Conservation (phyloP, 2,113 vertebrate species). For the Dermatemys mawii region DNA sequence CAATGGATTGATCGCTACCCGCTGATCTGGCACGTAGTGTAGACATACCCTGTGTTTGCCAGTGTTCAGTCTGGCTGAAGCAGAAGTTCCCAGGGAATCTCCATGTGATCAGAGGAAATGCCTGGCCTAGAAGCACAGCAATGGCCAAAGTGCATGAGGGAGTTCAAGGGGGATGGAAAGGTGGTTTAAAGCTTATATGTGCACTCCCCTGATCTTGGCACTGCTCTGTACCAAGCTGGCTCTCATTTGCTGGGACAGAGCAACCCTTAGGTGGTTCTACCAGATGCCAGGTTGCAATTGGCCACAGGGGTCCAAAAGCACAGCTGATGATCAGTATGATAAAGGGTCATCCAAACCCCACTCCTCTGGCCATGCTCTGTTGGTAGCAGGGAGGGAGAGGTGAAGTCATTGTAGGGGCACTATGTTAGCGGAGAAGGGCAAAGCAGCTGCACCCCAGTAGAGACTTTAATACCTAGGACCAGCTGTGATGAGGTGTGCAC, state of each 20-base stretch:
- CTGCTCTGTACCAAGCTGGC: neutral
- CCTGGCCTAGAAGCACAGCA: neutral
- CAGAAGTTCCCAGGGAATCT: neutral
- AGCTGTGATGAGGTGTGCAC: neutral
- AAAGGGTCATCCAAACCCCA: neutral
- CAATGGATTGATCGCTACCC: too few species aligned
- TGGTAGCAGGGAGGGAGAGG: neutral
- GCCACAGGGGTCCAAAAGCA: neutral
- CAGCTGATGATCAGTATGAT: neutral
- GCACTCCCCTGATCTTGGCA: neutral
- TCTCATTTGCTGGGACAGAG: neutral
- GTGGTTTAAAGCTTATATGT: fast-evolving
- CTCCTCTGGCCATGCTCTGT: neutral
- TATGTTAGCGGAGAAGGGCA: neutral
- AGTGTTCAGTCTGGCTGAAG: neutral
- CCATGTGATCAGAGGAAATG: fast-evolving
- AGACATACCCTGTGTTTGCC: too few species aligned
- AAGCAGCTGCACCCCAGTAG: neutral
- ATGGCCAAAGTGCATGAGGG: neutral
- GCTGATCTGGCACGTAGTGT: too few species aligned
- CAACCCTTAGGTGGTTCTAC: neutral
- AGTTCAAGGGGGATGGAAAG: neutral
- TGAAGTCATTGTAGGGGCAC: neutral
- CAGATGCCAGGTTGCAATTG: neutral
- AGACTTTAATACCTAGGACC: neutral